Conservation (phyloP, 35 echinoderm and acorn worm species). For the Holothuria glaberrima region DNA sequence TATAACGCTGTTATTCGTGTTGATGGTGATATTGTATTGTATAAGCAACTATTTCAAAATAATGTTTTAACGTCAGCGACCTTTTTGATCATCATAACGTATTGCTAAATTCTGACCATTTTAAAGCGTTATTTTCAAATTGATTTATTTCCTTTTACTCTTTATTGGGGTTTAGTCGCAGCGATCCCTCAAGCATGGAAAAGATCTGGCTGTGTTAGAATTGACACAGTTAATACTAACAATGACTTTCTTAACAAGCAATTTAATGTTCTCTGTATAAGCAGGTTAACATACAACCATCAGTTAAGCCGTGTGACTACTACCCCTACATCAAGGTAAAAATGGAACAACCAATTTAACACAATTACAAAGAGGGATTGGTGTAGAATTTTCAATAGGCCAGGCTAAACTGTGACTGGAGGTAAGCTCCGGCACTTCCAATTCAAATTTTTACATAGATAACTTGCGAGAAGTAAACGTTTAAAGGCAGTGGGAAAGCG, state of each 20-base stretch:
- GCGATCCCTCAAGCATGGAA: too few species aligned
- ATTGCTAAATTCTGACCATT: background rate
- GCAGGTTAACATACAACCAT: background rate
- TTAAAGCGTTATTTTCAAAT: background rate
- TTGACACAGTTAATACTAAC: too few species aligned
- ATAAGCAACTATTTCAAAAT: background rate
- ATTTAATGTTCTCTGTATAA: background rate
- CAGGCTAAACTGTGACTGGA: background rate
- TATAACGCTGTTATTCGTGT: too few species aligned
- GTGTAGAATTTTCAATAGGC: too few species aligned
- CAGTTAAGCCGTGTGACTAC: background rate
- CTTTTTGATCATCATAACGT: background rate
- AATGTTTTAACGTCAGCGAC: background rate
- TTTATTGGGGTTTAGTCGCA: too few species aligned
- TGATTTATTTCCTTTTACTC: too few species aligned
- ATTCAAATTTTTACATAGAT: background rate
- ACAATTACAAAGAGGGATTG: background rate
- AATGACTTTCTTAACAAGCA: background rate
- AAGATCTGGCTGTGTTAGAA: too few species aligned
- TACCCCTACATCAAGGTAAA: background rate
- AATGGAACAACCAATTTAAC: background rate
- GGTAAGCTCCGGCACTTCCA: background rate
- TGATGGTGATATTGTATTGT: background rate
- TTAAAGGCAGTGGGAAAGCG: background rate
- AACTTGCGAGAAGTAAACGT: background rate